phyloP scores from a whole-genome alignment of 2,113 vertebrate species.

The Danionella cerebrum region DNA sequence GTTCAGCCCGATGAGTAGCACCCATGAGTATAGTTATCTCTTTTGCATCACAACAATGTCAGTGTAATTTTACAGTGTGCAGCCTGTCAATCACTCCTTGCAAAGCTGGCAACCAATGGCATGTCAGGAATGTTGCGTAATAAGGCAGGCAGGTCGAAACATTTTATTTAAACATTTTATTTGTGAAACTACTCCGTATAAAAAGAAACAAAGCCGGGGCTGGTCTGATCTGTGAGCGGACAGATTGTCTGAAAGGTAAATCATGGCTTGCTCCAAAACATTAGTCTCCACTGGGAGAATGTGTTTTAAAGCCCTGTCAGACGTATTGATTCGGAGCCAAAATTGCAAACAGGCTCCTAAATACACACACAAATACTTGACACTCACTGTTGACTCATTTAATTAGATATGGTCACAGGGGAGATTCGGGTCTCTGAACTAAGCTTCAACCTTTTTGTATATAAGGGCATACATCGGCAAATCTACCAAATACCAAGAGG shows the following conservation, averaged over 20 bases:
- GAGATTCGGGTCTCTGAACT: conserved; percentile 6
- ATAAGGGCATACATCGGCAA: not conserved
- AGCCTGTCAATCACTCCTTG: too few species aligned
- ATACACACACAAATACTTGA: conserved; percentile 22
- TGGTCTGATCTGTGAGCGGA: not conserved
- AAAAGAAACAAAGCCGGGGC: not conserved
- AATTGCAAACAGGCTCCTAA: conserved; percentile 14
- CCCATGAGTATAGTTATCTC: too few species aligned
- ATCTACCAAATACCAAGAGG: conserved; percentile 10
- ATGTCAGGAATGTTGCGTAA: too few species aligned
- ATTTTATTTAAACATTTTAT: too few species aligned
- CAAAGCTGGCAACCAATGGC: too few species aligned
- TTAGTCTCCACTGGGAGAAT: conserved; percentile 15
- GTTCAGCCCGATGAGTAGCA: too few species aligned
- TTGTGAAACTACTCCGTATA: not conserved
- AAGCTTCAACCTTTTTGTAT: not conserved
- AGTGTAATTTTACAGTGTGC: too few species aligned
- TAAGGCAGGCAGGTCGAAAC: too few species aligned
- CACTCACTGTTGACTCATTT: conserved; percentile 25
- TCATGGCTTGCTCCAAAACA: conserved; percentile 8
- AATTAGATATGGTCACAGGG: conserved; percentile 16
- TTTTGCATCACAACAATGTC: too few species aligned
- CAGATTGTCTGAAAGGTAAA: conserved; percentile 9
- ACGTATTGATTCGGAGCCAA: conserved; percentile 15
- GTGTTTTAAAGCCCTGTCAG: conserved; percentile 25